Percentiles rank a stretch among this genome's conserved stretches.
phyloP scores from a whole-genome alignment of 1,140 invertebrate genomes.

The Scaptomyza graminum region DNA sequence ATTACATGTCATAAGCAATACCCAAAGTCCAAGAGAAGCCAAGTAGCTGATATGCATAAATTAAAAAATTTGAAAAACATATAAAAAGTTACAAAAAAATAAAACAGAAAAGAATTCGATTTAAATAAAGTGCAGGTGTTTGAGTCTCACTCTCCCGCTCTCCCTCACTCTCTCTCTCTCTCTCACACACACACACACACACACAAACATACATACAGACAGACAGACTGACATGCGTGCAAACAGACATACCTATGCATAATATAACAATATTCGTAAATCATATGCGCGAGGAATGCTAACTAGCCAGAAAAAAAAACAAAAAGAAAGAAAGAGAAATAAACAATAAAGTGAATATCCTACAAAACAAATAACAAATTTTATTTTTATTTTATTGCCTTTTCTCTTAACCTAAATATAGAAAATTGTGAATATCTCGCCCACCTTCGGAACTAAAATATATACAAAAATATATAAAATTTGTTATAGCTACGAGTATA shows the following conservation, averaged over 20 bases:
- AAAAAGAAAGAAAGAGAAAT: too few relatives aligned
- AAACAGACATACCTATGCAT: background rate
- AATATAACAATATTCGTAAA: background rate
- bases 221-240: too few relatives aligned
- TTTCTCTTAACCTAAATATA: too few relatives aligned
- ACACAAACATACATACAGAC: background rate
- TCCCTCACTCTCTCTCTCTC: background rate
- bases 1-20: conserved; percentile 30
- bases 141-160: background rate
- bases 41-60: conserved; percentile 54
- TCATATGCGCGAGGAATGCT: background rate
- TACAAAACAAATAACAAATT: background rate
- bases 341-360: background rate
- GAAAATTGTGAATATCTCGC: too few relatives aligned
- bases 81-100: conserved; percentile 2
- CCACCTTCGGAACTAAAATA: too few relatives aligned
- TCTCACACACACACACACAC: too few relatives aligned
- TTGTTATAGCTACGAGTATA: too few relatives aligned
- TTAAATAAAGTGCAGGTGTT: conserved; percentile 46
- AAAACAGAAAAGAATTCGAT: conserved; percentile 30
- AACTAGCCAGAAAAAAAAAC: background rate
- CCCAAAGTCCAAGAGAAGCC: conserved; percentile 29
- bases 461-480: too few relatives aligned
- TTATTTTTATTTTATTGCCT: too few relatives aligned
- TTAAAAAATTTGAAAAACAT: conserved; percentile 25